These are phyloP conservation scores for Sebastes matsubarae DNA, from an alignment of 2,797 vertebrate species.

Conservation along the genomic window DNA sequence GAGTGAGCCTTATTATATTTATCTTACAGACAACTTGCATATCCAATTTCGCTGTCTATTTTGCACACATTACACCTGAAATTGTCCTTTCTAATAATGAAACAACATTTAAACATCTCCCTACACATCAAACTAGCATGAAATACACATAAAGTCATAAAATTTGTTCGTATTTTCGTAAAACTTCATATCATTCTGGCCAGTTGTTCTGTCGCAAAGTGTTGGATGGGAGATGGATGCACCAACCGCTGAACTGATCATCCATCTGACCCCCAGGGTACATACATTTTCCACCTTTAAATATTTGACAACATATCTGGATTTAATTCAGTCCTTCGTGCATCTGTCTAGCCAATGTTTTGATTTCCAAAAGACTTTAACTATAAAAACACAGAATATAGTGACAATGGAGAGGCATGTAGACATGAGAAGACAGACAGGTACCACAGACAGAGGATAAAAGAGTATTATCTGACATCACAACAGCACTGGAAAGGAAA, in stretches of 20 bases:
- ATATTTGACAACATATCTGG: neutral
- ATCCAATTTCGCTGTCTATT: neutral
- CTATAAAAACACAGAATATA: constrained; percentile 3
- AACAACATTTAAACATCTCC: neutral
- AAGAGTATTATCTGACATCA: constrained; percentile 55
- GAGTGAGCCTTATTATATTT: neutral
- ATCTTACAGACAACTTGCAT: neutral
- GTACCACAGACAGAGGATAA: constrained; percentile 44
- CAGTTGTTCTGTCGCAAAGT: neutral
- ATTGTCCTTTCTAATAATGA: neutral
- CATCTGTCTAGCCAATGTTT: neutral
- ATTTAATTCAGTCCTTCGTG: neutral
- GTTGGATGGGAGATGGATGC: neutral
- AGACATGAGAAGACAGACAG: constrained; percentile 18
- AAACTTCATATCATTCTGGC: neutral
- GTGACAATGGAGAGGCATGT: neutral
- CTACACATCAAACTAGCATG: neutral
- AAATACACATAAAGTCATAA: neutral
- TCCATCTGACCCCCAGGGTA: neutral
- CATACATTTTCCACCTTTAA: neutral
- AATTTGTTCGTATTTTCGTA: neutral
- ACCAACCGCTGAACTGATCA: neutral
- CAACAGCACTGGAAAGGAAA: constrained; percentile 55
- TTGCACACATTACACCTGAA: neutral
- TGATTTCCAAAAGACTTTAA: constrained; percentile 5